These are phyloP conservation scores for Pseudobourletiella spinata DNA, from an alignment of 1,140 invertebrate genomes.

Conservation along the genomic window DNA sequence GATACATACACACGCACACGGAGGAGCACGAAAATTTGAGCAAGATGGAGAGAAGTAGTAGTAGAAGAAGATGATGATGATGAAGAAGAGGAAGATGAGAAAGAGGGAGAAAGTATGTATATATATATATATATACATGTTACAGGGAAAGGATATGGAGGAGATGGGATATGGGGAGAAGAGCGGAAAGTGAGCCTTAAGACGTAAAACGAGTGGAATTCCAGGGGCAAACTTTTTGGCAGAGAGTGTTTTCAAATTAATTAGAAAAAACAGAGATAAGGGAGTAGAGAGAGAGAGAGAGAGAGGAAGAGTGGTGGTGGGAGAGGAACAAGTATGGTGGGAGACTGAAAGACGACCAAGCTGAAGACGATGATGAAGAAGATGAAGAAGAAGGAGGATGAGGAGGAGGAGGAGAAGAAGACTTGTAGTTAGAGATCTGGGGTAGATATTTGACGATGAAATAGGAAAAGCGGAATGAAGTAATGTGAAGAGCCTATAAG, in stretches of 20 bases:
- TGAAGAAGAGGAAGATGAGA: too few relatives aligned
- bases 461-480: not conserved
- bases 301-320: not conserved
- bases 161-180: not conserved
- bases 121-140: not conserved
- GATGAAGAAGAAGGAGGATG: not conserved
- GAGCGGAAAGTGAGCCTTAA: not conserved
- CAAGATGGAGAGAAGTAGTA: not conserved
- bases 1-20: not conserved
- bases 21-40: not conserved
- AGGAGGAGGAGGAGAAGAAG: not conserved
- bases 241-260: slow-evolving; percentile 34
- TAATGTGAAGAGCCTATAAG: not conserved
- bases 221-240: slow-evolving; percentile 15
- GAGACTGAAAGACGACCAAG: too few relatives aligned
- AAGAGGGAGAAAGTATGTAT: slow-evolving; percentile 11
- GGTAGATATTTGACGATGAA: slow-evolving; percentile 2
- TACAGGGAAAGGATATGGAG: not conserved
- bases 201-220: slow-evolving; percentile 15
- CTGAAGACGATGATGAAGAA: not conserved
- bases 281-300: not conserved
- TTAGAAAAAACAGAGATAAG: slow-evolving; percentile 36
- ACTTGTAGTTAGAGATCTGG: not conserved
- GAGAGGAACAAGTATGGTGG: not conserved
- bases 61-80: slow-evolving; percentile 3